Base-by-base conservation (phyloP, 2,797 vertebrate species). In the Lutjanus campechanus region DNA sequence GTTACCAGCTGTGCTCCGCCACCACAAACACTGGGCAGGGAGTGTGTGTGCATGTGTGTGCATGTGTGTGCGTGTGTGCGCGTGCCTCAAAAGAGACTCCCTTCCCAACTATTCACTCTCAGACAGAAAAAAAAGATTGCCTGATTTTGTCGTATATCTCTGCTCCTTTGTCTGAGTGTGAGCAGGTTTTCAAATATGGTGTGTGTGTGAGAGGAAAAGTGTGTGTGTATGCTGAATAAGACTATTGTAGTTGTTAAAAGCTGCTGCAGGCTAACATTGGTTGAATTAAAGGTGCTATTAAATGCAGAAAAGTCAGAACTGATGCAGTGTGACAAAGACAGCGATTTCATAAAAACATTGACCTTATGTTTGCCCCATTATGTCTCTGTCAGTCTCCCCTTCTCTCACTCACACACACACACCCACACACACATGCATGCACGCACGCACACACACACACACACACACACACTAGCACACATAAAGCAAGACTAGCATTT, bases 1-100 rank as follows among this genome's bases (percentile, higher is more conserved):
- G 96, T 96, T 94, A 94, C 94, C 95, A 96, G 95, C 92, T 95
- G 94, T 92, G 88, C 88, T 82, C 84, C 83, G 78, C 92, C 92
- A 92, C 95, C 93, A 91, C 94, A 93, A 91, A 94, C 90, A 94
- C 91, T 86, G 86, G 87, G 88, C 88, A 89, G 86, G 88, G 89
- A 85, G 85, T 54, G 56, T 81, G 85, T 68, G 84, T 67, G 66
- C 83, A 74, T 66, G 79, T 67, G 69, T 88, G 69, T 73, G 4
- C 29, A 82, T 63, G 84, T 64, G 59, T 86, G 64, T 75, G 76
- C 64, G 60, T 87, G 68, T 74, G 80, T 53, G 44, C 62, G 83
- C 62, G 74, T 74, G 72, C 72, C 78, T 84, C 73, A 77, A 83
- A 36, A 36, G 29, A 84, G 84, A 82, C 86, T 89, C 77, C 86